Percentiles rank a stretch among this genome's conserved stretches.
These are phyloP conservation scores for Chlorospingus flavigularis DNA, from an alignment of 2,797 vertebrate species.

Conservation along the genomic window DNA sequence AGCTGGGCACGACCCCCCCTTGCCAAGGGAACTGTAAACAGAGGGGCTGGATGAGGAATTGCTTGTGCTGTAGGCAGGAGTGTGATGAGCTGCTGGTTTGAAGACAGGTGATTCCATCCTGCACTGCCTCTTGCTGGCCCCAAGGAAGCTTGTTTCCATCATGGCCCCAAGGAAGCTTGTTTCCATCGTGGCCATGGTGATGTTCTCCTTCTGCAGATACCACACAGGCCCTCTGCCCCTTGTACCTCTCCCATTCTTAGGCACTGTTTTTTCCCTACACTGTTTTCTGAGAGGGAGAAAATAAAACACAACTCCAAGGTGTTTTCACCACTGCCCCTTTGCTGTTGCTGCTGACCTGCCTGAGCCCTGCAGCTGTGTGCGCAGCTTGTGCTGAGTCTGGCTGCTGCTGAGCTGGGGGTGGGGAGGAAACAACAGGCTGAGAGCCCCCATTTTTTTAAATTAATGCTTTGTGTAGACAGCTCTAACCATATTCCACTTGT, in stretches of 20 bases:
- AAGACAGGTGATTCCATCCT: background rate
- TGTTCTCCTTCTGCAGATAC: background rate
- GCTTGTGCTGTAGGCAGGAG: background rate
- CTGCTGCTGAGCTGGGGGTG: background rate
- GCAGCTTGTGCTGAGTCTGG: background rate
- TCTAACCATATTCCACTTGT: background rate
- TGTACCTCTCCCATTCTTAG: accelerated
- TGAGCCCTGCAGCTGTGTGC: background rate
- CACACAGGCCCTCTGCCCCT: background rate
- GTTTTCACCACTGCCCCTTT: background rate
- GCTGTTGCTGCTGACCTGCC: background rate
- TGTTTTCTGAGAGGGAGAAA: background rate
- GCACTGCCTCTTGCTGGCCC: background rate
- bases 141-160: no score
- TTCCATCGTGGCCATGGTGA: background rate
- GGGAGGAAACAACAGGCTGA: background rate
- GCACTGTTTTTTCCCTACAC: accelerated
- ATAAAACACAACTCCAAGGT: accelerated
- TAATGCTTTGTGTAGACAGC: background rate
- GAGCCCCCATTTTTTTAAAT: background rate
- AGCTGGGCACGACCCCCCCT: accelerated
- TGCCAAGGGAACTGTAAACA: background rate
- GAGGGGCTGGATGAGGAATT: background rate
- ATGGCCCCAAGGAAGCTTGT: background rate
- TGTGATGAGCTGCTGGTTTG: background rate